phyloP scores from a whole-genome alignment of 2,113 vertebrate genomes.

The Asarcornis scutulata region DNA sequence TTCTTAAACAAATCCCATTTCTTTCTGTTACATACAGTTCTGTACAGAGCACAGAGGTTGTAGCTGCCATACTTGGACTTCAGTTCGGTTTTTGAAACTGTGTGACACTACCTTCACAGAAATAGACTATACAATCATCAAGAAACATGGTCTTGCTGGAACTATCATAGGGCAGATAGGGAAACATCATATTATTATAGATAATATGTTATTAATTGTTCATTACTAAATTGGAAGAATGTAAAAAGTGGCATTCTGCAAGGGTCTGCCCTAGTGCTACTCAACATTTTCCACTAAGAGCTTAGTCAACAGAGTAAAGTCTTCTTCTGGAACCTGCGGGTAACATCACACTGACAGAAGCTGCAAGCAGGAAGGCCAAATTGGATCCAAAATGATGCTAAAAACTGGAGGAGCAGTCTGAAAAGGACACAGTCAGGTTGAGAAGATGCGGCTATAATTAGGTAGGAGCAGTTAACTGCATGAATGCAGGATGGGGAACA shows the following conservation, averaged over 20 bases:
- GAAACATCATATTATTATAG: background rate
- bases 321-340: background rate
- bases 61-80: background rate
- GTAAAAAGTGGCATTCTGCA: fast-evolving
- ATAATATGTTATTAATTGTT: background rate
- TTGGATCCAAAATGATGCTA: background rate
- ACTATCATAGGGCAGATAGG: background rate
- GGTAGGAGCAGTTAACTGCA: background rate
- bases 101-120: background rate
- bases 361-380: background rate
- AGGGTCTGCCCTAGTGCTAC: background rate
- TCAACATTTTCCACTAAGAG: background rate
- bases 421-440: background rate
- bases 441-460: background rate
- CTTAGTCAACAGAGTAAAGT: fast-evolving
- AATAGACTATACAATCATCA: background rate
- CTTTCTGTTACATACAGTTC: background rate
- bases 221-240: background rate
- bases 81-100: background rate
- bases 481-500: background rate
- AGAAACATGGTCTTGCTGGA: background rate
- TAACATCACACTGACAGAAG: background rate
- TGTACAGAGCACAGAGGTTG: background rate
- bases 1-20: background rate
- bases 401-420: background rate